Conservation (phyloP, 2,888 invertebrate species). For the Stenoptilia bipunctidactyla region DNA sequence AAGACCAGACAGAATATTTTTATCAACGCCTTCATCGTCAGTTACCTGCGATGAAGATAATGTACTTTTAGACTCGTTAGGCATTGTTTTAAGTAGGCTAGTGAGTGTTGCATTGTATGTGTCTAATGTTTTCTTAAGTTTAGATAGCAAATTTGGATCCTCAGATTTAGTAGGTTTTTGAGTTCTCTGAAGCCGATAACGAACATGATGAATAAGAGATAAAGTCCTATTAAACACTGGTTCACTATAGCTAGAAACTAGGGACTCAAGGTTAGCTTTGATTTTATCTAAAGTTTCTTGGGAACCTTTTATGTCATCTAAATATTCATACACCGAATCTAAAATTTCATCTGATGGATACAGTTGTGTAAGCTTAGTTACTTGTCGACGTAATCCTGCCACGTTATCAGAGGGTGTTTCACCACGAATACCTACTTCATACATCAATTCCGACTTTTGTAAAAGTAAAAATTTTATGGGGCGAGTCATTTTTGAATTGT, state of each 20-base stretch:
- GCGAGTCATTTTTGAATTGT: neutral
- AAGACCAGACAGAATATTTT: neutral
- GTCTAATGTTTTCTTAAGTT: neutral
- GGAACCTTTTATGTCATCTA: conserved; percentile 1
- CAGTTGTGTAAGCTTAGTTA: neutral
- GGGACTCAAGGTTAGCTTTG: conserved; percentile 1
- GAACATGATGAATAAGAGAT: neutral
- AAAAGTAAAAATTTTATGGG: conserved; percentile 1
- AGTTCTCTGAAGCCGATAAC: conserved; percentile 1
- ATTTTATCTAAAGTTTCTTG: conserved; percentile 3
- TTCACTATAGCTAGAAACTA: neutral
- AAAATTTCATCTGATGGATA: conserved; percentile 4
- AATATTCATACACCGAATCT: neutral
- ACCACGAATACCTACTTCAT: conserved; percentile 1
- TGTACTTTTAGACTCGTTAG: neutral
- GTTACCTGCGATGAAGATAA: neutral
- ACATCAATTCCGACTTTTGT: conserved; percentile 2
- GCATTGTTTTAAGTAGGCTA: neutral
- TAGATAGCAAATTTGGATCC: neutral
- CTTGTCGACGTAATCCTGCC: conserved; percentile 3
- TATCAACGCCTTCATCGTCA: neutral
- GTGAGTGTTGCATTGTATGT: neutral
- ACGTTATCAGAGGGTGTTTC: conserved; percentile 1
- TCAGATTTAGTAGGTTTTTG: neutral
- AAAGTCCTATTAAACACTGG: neutral